A percentile compares a stretch with the other conserved stretches of the same genome.
phyloP scores from a whole-genome alignment of 2,113 vertebrate genomes.

The Carollia perspicillata region DNA sequence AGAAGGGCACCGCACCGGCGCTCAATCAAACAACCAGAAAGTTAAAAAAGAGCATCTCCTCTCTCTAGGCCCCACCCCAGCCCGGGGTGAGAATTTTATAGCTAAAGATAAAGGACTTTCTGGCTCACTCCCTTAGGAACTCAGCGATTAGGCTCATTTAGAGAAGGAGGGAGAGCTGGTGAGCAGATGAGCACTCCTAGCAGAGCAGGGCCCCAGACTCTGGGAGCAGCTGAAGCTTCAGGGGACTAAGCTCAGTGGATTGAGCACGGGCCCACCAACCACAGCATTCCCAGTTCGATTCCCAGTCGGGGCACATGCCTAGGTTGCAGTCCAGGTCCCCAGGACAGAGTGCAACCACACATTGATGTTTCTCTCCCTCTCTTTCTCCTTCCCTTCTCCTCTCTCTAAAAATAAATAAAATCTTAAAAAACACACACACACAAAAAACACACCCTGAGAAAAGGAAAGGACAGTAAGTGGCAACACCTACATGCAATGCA shows the following conservation, averaged over 20 bases:
- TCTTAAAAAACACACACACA: too few species aligned
- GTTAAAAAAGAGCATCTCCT: neutral
- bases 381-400: too few species aligned
- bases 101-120: neutral
- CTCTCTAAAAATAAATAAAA: too few species aligned
- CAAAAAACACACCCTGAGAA: neutral
- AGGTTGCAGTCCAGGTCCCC: too few species aligned
- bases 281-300: too few species aligned
- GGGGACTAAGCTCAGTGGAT: neutral
- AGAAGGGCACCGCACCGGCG: neutral
- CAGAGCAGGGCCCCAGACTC: neutral
- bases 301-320: too few species aligned
- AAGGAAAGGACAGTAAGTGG: neutral
- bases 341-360: too few species aligned
- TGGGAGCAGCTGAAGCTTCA: neutral
- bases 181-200: neutral
- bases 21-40: neutral
- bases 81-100: neutral
- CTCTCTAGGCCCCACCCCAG: neutral
- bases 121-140: neutral
- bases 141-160: slow-evolving; percentile 11
- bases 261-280: too few species aligned
- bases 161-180: neutral
- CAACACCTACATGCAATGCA: neutral
- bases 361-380: too few species aligned